A percentile compares a stretch with the other conserved stretches of the same genome.
These are phyloP conservation scores for Chaenocephalus aceratus DNA, from an alignment of 2,113 vertebrate species.

Conservation along the genomic window DNA sequence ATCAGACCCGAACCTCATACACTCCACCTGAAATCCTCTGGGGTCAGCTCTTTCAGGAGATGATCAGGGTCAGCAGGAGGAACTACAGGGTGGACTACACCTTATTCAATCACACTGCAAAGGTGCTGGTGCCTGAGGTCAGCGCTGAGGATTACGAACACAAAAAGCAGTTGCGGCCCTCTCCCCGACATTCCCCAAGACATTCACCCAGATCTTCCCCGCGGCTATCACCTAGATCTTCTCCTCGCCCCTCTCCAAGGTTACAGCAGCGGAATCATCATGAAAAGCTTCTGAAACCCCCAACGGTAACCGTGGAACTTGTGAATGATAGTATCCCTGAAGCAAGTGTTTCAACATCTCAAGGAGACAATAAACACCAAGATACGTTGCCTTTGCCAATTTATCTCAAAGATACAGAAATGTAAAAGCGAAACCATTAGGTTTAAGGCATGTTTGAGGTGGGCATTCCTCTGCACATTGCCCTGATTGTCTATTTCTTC, in stretches of 20 bases:
- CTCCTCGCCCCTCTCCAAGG: not conserved
- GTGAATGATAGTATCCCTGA: slow-evolving; percentile 38
- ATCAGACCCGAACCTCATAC: slow-evolving; percentile 95
- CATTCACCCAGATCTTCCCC: slow-evolving; percentile 36
- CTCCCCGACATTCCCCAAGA: not conserved
- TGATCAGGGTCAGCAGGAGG: slow-evolving; percentile 87
- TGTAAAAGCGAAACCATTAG: slow-evolving; percentile 7
- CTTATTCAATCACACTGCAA: slow-evolving; percentile 92
- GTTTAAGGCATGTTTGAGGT: not conserved
- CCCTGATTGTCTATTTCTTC: not conserved
- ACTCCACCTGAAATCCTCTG: slow-evolving; percentile 91
- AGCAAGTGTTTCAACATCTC: not conserved
- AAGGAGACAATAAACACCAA: not conserved
- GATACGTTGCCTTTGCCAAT: slow-evolving; percentile 32
- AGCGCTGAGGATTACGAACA: slow-evolving; percentile 89
- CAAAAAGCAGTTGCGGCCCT: slow-evolving; percentile 77
- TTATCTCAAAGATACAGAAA: not conserved
- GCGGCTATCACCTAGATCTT: slow-evolving; percentile 6
- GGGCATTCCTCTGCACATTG: not conserved
- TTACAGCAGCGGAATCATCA: not conserved
- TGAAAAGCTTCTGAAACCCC: slow-evolving; percentile 33
- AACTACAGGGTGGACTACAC: slow-evolving; percentile 92
- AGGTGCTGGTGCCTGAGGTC: slow-evolving; percentile 88
- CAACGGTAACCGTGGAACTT: slow-evolving; percentile 54
- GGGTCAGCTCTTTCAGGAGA: slow-evolving; percentile 94